These are phyloP conservation scores for Ispidina lecontei DNA, from an alignment of 2,797 vertebrate species.

Conservation along the genomic window DNA sequence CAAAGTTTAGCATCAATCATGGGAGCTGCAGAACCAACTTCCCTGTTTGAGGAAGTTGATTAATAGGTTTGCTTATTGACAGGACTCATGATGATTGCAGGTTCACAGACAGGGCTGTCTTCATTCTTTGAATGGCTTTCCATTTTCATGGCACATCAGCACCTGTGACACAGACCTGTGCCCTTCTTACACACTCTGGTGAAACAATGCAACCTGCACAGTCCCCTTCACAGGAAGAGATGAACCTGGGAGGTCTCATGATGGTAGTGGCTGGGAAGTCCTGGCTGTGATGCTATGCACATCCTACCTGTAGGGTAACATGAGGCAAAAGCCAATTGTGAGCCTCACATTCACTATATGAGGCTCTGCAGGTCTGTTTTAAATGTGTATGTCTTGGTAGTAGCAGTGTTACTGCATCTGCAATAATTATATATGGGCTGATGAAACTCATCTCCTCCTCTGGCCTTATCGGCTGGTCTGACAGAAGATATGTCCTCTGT, in stretches of 20 bases:
- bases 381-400: neutral
- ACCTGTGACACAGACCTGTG: neutral
- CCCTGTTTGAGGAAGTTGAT: neutral
- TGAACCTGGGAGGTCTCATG: neutral
- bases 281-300: neutral
- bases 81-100: neutral
- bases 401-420: neutral
- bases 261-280: neutral
- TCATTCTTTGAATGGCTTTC: neutral
- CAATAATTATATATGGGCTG: neutral
- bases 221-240: neutral
- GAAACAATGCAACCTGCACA: accelerated
- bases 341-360: accelerated
- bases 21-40: neutral
- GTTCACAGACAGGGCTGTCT: neutral
- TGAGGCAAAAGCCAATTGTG: neutral
- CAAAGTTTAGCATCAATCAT: neutral
- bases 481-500: neutral
- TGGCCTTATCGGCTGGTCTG: neutral
- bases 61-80: neutral
- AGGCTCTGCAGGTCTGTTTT: neutral
- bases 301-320: neutral
- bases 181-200: neutral
- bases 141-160: neutral
- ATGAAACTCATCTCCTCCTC: neutral